phyloP scores from a whole-genome alignment of 2,888 invertebrate genomes.

The Catocala fraxini region DNA sequence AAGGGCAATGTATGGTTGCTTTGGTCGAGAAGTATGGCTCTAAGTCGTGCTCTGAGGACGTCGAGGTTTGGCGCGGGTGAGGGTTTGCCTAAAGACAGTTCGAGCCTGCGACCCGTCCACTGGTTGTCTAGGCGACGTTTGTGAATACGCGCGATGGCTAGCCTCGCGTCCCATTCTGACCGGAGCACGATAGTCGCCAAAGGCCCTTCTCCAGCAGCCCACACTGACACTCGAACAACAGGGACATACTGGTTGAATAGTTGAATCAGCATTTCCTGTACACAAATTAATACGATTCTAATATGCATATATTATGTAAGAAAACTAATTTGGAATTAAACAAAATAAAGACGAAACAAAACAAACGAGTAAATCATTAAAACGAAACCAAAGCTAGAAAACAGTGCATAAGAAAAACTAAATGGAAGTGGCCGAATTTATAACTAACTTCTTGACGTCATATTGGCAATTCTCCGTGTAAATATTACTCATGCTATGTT shows the following conservation, averaged over 20 bases:
- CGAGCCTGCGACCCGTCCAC: constrained; percentile 91
- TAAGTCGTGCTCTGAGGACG: constrained; percentile 90
- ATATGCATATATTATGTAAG: no score
- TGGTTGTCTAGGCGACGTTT: constrained; percentile 91
- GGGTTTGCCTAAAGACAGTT: constrained; percentile 90
- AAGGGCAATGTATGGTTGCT: constrained; percentile 92
- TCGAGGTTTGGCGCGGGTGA: constrained; percentile 89
- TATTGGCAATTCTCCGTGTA: no score
- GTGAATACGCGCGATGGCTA: constrained; percentile 94
- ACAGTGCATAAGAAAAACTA: no score
- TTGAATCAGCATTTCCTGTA: constrained; percentile 76
- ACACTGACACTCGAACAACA: constrained; percentile 74
- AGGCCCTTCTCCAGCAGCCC: constrained; percentile 81
- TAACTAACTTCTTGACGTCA: no score
- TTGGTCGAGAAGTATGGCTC: constrained; percentile 92
- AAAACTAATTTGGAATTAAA: no score
- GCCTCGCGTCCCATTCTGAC: constrained; percentile 90
- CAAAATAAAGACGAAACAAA: no score
- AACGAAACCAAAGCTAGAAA: no score
- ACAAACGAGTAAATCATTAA: no score
- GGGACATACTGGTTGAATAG: constrained; percentile 77
- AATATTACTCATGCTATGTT: no score
- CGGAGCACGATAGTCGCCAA: constrained; percentile 91
- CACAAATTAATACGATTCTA: constrained; percentile 6
- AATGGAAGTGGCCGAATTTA: no score